Evolutionary conservation across 2,113 vertebrate genomes (phyloP), one percentile per base, ranked within the genome.

Genomic region (Periophthalmus modestus): DNA sequence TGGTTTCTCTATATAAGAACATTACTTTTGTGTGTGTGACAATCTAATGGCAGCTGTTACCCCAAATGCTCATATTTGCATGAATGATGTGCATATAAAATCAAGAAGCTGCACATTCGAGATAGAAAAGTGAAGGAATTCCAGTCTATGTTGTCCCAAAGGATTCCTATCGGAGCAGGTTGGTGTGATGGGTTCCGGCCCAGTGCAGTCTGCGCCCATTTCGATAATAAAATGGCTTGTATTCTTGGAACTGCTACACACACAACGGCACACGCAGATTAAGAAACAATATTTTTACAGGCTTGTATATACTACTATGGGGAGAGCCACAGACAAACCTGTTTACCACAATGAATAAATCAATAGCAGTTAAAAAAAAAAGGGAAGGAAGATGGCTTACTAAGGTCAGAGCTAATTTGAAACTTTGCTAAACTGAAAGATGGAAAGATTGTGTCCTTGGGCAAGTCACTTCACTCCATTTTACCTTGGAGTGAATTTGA

Each of bases 201-300:
- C 88, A 91, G 83, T 57, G 84, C 91, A 74, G 83, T 82, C 91
- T 90, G 88, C 78, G 74, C 79, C 82, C 90, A 92, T 92, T 94
- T 85, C 91, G 90, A 92, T 93, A 93, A 92, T 93, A 92, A 89
- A 93, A 92, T 83, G 80, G 75, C 79, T 89, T 52, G 72, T 82
- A 85, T 81, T 87, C 78, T 80, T 10, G 12, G 74, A 76, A 78
- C 86, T 87, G 84, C 70, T 54, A 84, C 79, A 84, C 74, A 88
- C 86, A 86, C 87, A n/a, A 90, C 78, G 59, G 82, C 71, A 85
- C 69, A 76, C 75, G 70, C 68, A 77, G 75, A 86, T 76, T 82
- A 65, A 62, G 47, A 78, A 77, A 71, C 80, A 79, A 74, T 72
- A 83, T 84, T 83, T 85, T 77, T 66, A 62, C 67, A 71, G 68